Conservation (phyloP, 2,797 vertebrate genomes). For the Brachyrhaphis roseni region DNA sequence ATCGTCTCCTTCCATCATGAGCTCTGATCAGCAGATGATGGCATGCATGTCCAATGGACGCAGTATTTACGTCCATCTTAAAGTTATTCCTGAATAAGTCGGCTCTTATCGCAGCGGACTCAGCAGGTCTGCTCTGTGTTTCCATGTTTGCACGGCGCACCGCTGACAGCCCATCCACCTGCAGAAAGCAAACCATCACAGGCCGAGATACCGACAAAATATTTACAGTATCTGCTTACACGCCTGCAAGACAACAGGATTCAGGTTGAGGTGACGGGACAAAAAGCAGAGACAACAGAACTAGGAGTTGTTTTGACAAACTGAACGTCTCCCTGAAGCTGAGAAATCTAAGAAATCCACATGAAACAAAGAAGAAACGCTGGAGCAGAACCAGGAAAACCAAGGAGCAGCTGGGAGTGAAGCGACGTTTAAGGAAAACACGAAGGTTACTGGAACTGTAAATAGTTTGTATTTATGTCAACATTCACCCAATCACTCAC, state of each 20-base stretch:
- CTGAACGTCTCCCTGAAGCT: background rate
- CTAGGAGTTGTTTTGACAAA: background rate
- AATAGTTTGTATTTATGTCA: background rate
- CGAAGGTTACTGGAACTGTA: background rate
- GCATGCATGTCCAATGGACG: slow-evolving; percentile 55
- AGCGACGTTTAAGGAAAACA: background rate
- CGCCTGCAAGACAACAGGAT: background rate
- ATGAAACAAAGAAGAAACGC: background rate
- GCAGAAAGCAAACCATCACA: slow-evolving; percentile 30
- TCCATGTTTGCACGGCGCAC: slow-evolving; percentile 49
- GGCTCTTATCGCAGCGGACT: slow-evolving; percentile 35
- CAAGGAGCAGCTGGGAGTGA: background rate
- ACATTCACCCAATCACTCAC: background rate
- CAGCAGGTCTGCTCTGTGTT: slow-evolving; percentile 59
- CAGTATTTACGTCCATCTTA: slow-evolving; percentile 57
- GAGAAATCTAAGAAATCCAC: background rate
- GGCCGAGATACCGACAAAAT: slow-evolving; percentile 20
- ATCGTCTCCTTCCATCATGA: background rate
- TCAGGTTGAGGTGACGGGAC: background rate
- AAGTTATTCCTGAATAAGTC: slow-evolving; percentile 32
- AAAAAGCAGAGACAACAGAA: background rate
- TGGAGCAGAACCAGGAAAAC: background rate
- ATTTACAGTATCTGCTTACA: background rate
- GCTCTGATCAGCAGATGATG: slow-evolving; percentile 34
- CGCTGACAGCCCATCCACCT: slow-evolving; percentile 69